These are phyloP conservation scores for Anastrepha ludens DNA, from an alignment of 1,140 invertebrate genomes.

Conservation along the genomic window DNA sequence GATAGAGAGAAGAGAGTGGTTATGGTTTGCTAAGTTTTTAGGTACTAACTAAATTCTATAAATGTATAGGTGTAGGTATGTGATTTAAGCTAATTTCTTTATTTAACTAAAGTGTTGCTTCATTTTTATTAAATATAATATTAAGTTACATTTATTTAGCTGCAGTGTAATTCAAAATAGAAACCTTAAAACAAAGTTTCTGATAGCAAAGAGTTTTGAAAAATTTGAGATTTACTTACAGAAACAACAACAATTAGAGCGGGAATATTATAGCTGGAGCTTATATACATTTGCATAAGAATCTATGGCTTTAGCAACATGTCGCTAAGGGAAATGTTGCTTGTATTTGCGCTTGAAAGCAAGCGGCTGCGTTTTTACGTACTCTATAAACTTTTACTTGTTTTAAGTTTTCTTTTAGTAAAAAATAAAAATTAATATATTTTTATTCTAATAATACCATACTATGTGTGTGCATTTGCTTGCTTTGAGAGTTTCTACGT, in stretches of 20 bases:
- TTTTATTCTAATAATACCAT: neutral
- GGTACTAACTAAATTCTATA: neutral
- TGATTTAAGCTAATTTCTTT: neutral
- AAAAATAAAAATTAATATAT: neutral
- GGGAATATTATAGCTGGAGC: neutral
- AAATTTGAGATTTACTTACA: neutral
- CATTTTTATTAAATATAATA: neutral
- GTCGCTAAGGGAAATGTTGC: neutral
- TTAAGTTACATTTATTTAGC: neutral
- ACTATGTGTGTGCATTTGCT: neutral
- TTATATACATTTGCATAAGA: neutral
- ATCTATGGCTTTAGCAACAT: neutral
- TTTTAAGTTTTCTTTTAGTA: conserved; percentile 11
- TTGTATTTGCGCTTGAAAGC: neutral
- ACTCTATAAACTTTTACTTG: neutral
- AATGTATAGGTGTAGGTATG: neutral
- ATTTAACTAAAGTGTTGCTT: neutral
- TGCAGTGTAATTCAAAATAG: too few species aligned
- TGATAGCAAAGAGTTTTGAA: neutral
- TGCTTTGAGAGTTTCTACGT: conserved; percentile 1
- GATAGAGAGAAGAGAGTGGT: conserved; percentile 14
- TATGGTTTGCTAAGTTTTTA: conserved; percentile 9
- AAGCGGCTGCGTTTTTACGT: too few species aligned
- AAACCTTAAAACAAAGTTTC: neutral
- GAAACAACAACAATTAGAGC: neutral